Evolutionary conservation across 2,113 vertebrate species (phyloP), one percentile per base, ranked within the genome.

Genomic region (Capra hircus): DNA sequence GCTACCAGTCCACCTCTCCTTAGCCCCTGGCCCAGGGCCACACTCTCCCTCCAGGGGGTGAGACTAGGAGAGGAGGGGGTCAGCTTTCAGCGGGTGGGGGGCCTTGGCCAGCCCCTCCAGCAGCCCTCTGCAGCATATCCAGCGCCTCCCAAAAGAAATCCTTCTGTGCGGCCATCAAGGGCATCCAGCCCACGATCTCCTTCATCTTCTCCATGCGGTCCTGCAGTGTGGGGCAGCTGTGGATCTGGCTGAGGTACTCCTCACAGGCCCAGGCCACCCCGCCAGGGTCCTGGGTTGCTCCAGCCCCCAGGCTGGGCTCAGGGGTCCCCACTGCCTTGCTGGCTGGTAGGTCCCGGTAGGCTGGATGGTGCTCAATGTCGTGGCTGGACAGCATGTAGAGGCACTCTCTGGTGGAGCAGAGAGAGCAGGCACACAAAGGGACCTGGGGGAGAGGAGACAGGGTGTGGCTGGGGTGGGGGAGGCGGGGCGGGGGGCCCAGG

Each of bases 331-430:
- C 40, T 6, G 64, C 94, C 89, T 94, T 98, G 97, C 96, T 90
- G 81, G 97, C 96, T 1, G 98, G 98, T 25, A 98, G 90, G 48
- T 98, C 93, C 13, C 97, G 93, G 62, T 98, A 98, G 57, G 88
- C 16, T 0, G 83, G 95, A 16, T 88, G 40, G 23, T 98, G 98
- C 36, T 98, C 98, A 0, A 98, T 98, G 97, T 99, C 99, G 3
- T 98, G 95, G 98, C 98, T 98, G 91, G 98, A 98, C 62, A 99
- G 95, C 90, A 99, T 95, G 96, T 98, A 99, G 53, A 99, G 98
- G 83, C 98, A 98, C 60, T 99, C 98, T 28, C 98, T 97, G 36
- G 98, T 98, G 88, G 99, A 98, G 85, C 98, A 99, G 83, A 99
- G 97, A 57, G 97, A 97, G 19, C 97, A 97, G 91, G 98, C 98